phyloP scores from a whole-genome alignment of 2,888 invertebrate species.

The Cancer borealis region DNA sequence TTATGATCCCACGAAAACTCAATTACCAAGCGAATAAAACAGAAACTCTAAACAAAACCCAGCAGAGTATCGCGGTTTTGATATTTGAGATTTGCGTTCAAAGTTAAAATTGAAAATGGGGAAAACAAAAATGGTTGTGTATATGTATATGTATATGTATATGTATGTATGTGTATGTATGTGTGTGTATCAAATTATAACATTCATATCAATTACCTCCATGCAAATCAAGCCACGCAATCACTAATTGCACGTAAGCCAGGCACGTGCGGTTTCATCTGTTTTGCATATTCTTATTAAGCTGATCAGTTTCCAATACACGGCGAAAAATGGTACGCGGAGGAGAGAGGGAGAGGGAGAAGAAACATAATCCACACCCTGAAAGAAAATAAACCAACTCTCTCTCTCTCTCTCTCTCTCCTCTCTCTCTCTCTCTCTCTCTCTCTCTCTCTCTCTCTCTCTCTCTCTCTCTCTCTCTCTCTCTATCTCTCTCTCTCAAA shows the following conservation, averaged over 20 bases:
- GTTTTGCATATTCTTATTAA: background rate
- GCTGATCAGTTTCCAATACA: slow-evolving; percentile 21
- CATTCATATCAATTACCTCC: background rate
- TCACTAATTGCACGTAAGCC: slow-evolving; percentile 5
- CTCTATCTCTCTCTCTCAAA: too few relatives aligned
- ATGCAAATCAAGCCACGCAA: background rate
- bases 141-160: background rate
- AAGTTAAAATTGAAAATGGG: background rate
- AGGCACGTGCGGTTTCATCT: slow-evolving; percentile 16
- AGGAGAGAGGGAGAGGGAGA: too few relatives aligned
- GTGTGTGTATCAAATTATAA: slow-evolving; percentile 16
- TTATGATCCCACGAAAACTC: background rate
- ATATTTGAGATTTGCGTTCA: slow-evolving; percentile 7
- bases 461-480: too few relatives aligned
- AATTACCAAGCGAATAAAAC: background rate
- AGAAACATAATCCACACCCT: too few relatives aligned
- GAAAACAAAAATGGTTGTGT: background rate
- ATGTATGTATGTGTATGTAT: background rate
- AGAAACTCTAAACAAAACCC: background rate
- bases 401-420: slow-evolving; percentile 7
- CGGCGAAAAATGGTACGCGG: background rate
- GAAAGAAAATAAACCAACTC: background rate
- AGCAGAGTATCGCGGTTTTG: background rate
- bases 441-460: too few relatives aligned
- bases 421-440: too few relatives aligned